phyloP scores from a whole-genome alignment of 2,888 invertebrate genomes.

The Trissonchulus sp. region DNA sequence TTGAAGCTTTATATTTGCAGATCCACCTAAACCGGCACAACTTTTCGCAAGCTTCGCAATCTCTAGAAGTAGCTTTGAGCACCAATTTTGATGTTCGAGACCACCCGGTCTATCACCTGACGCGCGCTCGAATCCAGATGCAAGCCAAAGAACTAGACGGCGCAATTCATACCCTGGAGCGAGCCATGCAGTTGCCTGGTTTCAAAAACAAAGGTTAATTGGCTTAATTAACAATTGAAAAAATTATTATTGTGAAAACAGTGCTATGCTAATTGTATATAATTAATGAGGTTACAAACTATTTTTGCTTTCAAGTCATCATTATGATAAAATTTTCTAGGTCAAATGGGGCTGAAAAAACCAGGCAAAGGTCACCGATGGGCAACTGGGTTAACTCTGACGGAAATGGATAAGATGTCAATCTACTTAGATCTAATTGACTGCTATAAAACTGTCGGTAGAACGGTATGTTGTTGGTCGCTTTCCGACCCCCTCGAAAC shows the following conservation, averaged over 20 bases:
- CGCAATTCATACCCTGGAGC: constrained; percentile 67
- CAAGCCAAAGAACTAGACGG: constrained; percentile 66
- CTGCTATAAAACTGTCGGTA: constrained; percentile 57
- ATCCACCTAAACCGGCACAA: constrained; percentile 30
- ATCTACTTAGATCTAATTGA: constrained; percentile 75
- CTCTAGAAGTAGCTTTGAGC: constrained; percentile 79
- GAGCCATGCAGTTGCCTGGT: constrained; percentile 66
- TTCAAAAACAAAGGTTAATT: constrained; percentile 52
- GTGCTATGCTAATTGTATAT: too few relatives aligned
- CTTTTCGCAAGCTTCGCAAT: constrained; percentile 64
- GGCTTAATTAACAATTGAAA: neutral
- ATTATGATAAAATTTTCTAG: neutral
- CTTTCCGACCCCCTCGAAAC: too few relatives aligned
- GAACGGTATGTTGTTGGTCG: constrained; percentile 40
- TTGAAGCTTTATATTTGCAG: constrained; percentile 24
- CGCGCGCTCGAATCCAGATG: constrained; percentile 75
- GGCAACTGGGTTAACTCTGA: constrained; percentile 34
- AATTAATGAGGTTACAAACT: too few relatives aligned
- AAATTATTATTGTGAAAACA: too few relatives aligned
- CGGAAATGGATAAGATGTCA: constrained; percentile 67
- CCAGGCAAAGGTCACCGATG: neutral
- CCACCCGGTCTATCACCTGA: constrained; percentile 79
- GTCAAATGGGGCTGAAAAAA: neutral
- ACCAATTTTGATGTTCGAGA: constrained; percentile 85
- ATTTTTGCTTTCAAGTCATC: neutral